These are phyloP conservation scores for Prenolepis imparis DNA, from an alignment of 2,888 invertebrate species.

Conservation along the genomic window DNA sequence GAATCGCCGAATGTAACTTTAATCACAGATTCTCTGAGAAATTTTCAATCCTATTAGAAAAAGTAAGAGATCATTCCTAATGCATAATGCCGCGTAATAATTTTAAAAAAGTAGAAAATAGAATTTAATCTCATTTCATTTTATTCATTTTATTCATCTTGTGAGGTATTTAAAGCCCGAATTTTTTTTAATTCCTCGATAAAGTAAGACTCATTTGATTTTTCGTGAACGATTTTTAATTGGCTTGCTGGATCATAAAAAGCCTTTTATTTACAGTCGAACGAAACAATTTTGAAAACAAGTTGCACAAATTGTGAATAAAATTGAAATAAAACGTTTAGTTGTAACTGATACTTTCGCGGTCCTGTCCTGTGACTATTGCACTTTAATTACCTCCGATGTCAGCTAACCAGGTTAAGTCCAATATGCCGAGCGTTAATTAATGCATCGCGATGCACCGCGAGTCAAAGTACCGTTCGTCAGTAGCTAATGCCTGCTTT, in stretches of 20 bases:
- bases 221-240: neutral
- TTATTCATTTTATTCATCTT: neutral
- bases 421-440: constrained; percentile 62
- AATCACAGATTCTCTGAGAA: neutral
- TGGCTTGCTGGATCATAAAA: neutral
- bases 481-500: constrained; percentile 60
- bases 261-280: neutral
- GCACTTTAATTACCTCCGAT: constrained; percentile 61
- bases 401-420: constrained; percentile 61
- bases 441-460: constrained; percentile 63
- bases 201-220: neutral
- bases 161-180: neutral
- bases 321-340: constrained; percentile 16
- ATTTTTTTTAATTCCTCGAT: neutral
- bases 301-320: neutral
- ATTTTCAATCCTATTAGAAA: neutral
- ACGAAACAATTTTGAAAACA: neutral
- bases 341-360: constrained; percentile 37
- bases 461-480: constrained; percentile 65
- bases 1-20: neutral
- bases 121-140: neutral
- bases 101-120: neutral
- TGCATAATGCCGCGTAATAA: neutral
- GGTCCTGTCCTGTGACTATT: constrained; percentile 39
- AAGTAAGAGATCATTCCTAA: neutral